Base-by-base conservation (phyloP, 2,888 invertebrate genomes). In the Octonoba sinensis region DNA sequence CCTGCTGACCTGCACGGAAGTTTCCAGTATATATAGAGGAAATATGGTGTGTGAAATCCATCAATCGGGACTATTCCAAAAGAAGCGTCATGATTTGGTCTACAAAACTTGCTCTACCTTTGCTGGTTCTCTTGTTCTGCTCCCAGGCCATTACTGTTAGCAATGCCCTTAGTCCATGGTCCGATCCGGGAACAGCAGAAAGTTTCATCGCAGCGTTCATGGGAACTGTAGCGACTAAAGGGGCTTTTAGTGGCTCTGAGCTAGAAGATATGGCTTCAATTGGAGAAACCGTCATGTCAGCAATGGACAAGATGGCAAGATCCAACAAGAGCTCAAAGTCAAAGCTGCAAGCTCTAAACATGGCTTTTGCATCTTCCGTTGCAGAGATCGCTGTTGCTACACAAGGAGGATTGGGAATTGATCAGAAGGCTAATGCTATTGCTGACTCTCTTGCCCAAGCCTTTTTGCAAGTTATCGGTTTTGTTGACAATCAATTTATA, bases 331-430 rank as follows among this genome's bases (percentile, higher is more conserved):
- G 60, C 24, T 72, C 74, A 13, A 47, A 24, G 13, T 66, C 65
- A 0, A 74, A 57, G 20, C n/a, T 74, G 16, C 74, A 74, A 47
- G 74, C 74, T 0, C 11, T 66, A 2, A 66, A 74, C 3, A 74
- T 66, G 74, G 74, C 74, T 4, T 74, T 74, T n/a, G 74, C 74
- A 11, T 66, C 74, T 16, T 66, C 74, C 6, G 57, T 74, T 27
- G 74, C 74, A 12, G 74, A 74, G 49, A 74, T 74, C 15, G 74
- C 74, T 36, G 74, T 27, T 2, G 46, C 24, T 12, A 66, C 57
- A 20, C 13, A 27, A 36, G 74, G 74, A 27, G 74, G 66, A 1
- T 11, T 3, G 11, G 20, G 66, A 20, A 22, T 74, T 4, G 47
- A 20, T 12, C 46, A 12, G 0, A 73, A 73, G 56, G 59, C 74